These are phyloP conservation scores for Phrynocephalus vlangalii DNA, from an alignment of 2,797 vertebrate genomes.

Conservation along the genomic window DNA sequence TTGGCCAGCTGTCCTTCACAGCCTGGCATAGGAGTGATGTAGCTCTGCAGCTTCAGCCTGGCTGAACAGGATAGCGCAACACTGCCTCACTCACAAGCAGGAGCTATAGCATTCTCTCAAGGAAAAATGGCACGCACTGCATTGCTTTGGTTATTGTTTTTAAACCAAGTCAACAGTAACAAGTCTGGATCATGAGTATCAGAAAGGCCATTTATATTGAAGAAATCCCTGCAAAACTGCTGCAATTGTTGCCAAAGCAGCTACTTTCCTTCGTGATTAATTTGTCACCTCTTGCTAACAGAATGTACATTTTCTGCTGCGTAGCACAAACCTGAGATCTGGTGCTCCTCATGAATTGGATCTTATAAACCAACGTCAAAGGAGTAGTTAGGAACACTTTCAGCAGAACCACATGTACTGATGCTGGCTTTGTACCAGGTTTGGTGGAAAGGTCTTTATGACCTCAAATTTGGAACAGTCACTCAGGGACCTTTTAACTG, in stretches of 20 bases:
- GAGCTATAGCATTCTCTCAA: neutral
- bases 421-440: no score
- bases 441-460: neutral
- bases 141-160: neutral
- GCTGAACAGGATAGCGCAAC: neutral
- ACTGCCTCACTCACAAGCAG: neutral
- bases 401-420: neutral
- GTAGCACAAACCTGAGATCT: neutral
- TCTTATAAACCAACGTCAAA: neutral
- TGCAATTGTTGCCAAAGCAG: neutral
- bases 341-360: neutral
- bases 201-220: neutral
- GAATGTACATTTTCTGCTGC: slow-evolving; percentile 1
- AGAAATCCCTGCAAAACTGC: neutral
- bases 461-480: neutral
- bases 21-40: neutral
- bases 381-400: neutral
- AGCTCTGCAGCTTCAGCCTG: neutral
- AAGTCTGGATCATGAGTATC: neutral
- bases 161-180: neutral
- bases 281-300: slow-evolving; percentile 1
- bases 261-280: slow-evolving; percentile 7
- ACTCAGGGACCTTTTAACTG: neutral
- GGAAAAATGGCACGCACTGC: neutral
- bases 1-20: neutral